Conservation (phyloP, 2,113 vertebrate species). For the Cyanocitta stelleri region DNA sequence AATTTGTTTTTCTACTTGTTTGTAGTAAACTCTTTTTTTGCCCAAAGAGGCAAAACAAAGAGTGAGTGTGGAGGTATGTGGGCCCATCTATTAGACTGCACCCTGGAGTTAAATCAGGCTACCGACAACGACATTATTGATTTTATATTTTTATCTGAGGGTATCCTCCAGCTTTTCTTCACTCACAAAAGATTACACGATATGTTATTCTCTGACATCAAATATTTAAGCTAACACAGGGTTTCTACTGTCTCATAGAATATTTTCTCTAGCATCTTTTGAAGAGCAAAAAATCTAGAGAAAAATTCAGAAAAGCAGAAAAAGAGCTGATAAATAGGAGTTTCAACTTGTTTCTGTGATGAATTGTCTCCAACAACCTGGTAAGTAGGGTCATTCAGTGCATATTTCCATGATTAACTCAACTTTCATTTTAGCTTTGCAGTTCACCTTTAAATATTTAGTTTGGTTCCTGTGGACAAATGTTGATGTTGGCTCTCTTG, state of each 20-base stretch:
- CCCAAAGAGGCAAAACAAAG: not conserved
- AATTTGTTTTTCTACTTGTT: not conserved
- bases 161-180: not conserved
- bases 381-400: constrained; percentile 45
- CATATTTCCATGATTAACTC: constrained; percentile 66
- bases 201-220: not conserved
- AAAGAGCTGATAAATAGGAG: constrained; percentile 3
- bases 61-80: not conserved
- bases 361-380: constrained; percentile 38
- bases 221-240: not conserved
- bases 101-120: not conserved
- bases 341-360: constrained; percentile 30
- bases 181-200: not conserved
- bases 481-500: constrained; percentile 63
- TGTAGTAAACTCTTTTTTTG: not conserved
- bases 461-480: constrained; percentile 65
- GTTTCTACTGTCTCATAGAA: not conserved
- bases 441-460: constrained; percentile 70
- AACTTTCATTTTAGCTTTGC: constrained; percentile 59
- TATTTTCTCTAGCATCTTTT: not conserved
- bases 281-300: not conserved
- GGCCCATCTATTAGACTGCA: not conserved
- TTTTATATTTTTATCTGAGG: not conserved
- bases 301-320: not conserved
- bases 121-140: not conserved